These are phyloP conservation scores for Poeciliopsis paucimaculata DNA, from an alignment of 2,797 vertebrate species.

Conservation along the genomic window DNA sequence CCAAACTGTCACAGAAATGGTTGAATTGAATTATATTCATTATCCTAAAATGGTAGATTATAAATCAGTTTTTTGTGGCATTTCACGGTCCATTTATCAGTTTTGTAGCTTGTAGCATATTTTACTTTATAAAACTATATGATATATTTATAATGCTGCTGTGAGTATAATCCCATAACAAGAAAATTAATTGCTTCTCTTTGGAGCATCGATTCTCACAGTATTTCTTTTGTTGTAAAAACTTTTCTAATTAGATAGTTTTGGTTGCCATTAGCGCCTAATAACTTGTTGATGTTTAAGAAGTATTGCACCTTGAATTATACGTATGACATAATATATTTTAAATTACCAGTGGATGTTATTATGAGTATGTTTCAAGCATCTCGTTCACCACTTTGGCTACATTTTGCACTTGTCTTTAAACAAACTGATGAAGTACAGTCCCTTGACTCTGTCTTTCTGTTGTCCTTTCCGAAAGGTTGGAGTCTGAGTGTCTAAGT, in stretches of 20 bases:
- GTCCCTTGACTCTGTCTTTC: conserved; percentile 2
- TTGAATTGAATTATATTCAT: background rate
- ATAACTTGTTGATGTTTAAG: conserved; percentile 30
- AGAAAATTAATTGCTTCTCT: background rate
- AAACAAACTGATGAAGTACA: conserved; percentile 28
- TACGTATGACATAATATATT: conserved; percentile 39
- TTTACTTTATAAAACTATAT: background rate
- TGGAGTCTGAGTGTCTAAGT: background rate
- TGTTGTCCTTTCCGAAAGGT: conserved; percentile 6
- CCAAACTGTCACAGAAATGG: background rate
- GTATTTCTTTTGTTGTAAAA: background rate
- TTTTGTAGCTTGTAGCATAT: background rate
- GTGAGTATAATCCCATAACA: background rate
- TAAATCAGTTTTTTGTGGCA: background rate
- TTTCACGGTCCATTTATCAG: background rate
- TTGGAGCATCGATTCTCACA: background rate
- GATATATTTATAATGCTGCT: background rate
- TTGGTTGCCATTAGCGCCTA: conserved; percentile 6
- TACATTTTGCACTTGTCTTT: conserved; percentile 25
- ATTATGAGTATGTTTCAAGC: conserved; percentile 17
- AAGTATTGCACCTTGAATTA: conserved; percentile 13
- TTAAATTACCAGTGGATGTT: conserved; percentile 37
- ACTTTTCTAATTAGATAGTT: conserved; percentile 10
- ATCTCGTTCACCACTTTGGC: background rate
- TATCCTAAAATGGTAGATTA: background rate